Percentiles rank a stretch among this genome's conserved stretches.
phyloP scores from a whole-genome alignment of 2,888 invertebrate genomes.

The Pandemis heparana region DNA sequence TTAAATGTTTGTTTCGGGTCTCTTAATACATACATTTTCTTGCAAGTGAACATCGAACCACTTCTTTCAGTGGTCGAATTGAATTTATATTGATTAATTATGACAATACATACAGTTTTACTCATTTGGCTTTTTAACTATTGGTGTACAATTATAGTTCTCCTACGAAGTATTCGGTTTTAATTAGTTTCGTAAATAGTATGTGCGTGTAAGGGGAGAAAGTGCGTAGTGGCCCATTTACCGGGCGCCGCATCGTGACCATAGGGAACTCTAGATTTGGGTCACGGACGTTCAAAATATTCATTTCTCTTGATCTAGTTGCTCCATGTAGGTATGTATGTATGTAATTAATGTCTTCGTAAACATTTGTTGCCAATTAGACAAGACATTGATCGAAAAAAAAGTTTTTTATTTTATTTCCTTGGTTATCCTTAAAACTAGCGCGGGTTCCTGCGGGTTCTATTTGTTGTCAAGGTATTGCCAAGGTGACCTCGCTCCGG shows the following conservation, averaged over 20 bases:
- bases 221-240: conserved; percentile 13
- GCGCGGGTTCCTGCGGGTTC: not conserved
- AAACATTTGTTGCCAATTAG: not conserved
- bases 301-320: not conserved
- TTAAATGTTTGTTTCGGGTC: too few relatives aligned
- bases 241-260: not conserved
- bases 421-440: not conserved
- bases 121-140: too few relatives aligned
- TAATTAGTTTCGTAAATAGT: not conserved
- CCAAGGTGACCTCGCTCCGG: conserved; percentile 25
- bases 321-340: not conserved
- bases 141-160: too few relatives aligned
- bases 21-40: too few relatives aligned
- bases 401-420: not conserved
- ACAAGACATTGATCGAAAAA: not conserved
- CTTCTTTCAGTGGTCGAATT: too few relatives aligned
- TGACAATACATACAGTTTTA: too few relatives aligned
- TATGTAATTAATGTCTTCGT: not conserved
- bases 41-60: too few relatives aligned
- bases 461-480: conserved; percentile 16
- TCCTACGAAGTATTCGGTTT: too few relatives aligned
- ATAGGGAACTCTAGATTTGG: not conserved
- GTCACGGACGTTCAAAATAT: conserved; percentile 1
- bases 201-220: not conserved
- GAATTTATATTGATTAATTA: too few relatives aligned